Evolutionary conservation across 2,888 invertebrate genomes (phyloP).

Genomic region (Amiota mariae): DNA sequence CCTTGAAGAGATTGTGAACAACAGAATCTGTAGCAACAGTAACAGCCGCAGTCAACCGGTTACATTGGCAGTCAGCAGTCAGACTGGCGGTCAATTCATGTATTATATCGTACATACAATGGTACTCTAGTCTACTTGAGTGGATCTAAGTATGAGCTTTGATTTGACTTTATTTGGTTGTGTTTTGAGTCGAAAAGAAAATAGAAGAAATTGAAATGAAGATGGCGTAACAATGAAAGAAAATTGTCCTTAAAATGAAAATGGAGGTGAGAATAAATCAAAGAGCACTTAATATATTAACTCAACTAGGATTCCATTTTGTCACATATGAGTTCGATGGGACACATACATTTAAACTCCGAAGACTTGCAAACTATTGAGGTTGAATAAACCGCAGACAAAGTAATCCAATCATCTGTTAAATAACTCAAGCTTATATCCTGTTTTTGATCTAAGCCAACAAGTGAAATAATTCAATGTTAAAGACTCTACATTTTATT

Average conservation of each 20-base stretch:
- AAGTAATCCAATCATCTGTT: too few relatives aligned
- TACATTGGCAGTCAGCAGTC: background rate
- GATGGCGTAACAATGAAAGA: background rate
- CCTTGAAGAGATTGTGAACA: conserved; percentile 9
- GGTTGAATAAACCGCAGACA: too few relatives aligned
- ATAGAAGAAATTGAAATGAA: conserved; percentile 1
- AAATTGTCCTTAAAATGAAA: background rate
- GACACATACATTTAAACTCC: too few relatives aligned
- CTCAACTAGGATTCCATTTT: too few relatives aligned
- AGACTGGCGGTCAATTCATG: background rate
- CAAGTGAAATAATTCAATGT: too few relatives aligned
- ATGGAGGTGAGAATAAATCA: background rate
- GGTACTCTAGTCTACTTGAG: background rate
- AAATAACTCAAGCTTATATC: too few relatives aligned
- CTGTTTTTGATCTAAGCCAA: too few relatives aligned
- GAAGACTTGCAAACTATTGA: too few relatives aligned
- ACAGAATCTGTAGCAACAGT: background rate
- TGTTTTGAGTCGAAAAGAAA: background rate
- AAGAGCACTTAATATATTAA: background rate
- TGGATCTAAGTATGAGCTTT: conserved; percentile 3
- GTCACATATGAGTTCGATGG: too few relatives aligned
- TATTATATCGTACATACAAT: too few relatives aligned
- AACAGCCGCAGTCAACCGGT: background rate
- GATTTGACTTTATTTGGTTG: background rate
- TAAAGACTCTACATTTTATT: too few relatives aligned